phyloP scores from a whole-genome alignment of 23 tunicate genomes.

The Trididemnum nubilum region DNA sequence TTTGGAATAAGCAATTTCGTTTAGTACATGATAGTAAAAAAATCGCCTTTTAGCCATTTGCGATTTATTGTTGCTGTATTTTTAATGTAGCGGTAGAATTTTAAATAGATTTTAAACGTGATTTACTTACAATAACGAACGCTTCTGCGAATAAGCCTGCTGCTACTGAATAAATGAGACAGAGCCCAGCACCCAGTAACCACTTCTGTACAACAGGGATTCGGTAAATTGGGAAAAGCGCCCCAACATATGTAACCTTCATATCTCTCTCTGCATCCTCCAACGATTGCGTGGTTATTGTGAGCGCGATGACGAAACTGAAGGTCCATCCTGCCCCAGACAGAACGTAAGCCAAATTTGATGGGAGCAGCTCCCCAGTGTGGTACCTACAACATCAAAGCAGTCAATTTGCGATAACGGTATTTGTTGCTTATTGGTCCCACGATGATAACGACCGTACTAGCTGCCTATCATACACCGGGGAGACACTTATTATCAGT shows the following conservation, averaged over 20 bases:
- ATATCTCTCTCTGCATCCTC: conserved; percentile 33
- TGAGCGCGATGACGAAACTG: conserved; percentile 54
- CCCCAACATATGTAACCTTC: neutral
- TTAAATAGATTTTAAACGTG: neutral
- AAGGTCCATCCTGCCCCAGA: conserved; percentile 60
- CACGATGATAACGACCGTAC: too few species aligned
- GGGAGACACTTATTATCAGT: too few species aligned
- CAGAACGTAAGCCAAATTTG: conserved; percentile 41
- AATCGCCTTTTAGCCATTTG: too few species aligned
- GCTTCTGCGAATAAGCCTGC: conserved; percentile 35
- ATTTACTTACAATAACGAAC: conserved; percentile 42
- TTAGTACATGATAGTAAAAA: too few species aligned
- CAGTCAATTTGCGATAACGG: too few species aligned
- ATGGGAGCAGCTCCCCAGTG: conserved; percentile 74
- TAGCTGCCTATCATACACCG: too few species aligned
- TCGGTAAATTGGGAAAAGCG: conserved; percentile 44
- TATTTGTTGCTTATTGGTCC: too few species aligned
- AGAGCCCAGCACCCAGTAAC: conserved; percentile 51
- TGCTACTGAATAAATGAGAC: conserved; percentile 27
- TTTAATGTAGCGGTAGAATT: too few species aligned
- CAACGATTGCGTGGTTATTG: conserved; percentile 47
- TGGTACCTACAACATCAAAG: conserved; percentile 68
- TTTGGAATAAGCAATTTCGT: too few species aligned
- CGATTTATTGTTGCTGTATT: too few species aligned
- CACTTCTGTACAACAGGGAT: conserved; percentile 50